phyloP scores from a whole-genome alignment of 2,888 invertebrate genomes.

The Aproaerema taeniolella region DNA sequence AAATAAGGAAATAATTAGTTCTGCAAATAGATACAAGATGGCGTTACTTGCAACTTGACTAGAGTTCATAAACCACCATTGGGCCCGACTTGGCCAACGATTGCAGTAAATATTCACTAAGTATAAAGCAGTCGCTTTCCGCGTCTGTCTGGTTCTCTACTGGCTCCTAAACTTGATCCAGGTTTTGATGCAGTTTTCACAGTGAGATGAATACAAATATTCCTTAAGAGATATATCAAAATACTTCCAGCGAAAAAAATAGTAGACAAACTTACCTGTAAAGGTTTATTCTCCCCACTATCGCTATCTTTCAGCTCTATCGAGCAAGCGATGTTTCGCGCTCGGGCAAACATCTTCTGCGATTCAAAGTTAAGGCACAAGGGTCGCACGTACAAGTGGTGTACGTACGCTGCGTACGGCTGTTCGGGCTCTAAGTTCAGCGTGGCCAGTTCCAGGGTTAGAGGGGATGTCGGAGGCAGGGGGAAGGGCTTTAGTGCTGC shows the following conservation, averaged over 20 bases:
- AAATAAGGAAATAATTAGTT: too few relatives aligned
- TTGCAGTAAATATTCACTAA: too few relatives aligned
- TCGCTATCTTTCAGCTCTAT: conserved; percentile 93
- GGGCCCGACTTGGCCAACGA: too few relatives aligned
- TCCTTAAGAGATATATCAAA: too few relatives aligned
- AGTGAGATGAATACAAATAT: too few relatives aligned
- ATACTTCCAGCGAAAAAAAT: conserved; percentile 46
- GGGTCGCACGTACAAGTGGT: conserved; percentile 96
- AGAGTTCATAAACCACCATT: too few relatives aligned
- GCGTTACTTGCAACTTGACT: too few relatives aligned
- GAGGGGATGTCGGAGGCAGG: conserved; percentile 83
- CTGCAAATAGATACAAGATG: too few relatives aligned
- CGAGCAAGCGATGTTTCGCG: conserved; percentile 95
- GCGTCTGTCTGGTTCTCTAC: too few relatives aligned
- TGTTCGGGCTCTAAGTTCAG: conserved; percentile 84
- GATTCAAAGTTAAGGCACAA: conserved; percentile 90
- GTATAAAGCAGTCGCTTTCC: too few relatives aligned
- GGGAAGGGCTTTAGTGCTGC: conserved; percentile 92
- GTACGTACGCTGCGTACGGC: conserved; percentile 90
- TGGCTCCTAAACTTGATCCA: too few relatives aligned
- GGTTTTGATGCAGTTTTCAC: too few relatives aligned
- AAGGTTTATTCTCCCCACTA: conserved; percentile 71
- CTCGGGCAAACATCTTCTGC: conserved; percentile 93
- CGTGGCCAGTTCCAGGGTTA: conserved; percentile 91
- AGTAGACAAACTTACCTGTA: conserved; percentile 78